Percentiles rank a stretch among this genome's conserved stretches.
phyloP scores from a whole-genome alignment of 1,140 invertebrate genomes.

The Cepaea nemoralis region DNA sequence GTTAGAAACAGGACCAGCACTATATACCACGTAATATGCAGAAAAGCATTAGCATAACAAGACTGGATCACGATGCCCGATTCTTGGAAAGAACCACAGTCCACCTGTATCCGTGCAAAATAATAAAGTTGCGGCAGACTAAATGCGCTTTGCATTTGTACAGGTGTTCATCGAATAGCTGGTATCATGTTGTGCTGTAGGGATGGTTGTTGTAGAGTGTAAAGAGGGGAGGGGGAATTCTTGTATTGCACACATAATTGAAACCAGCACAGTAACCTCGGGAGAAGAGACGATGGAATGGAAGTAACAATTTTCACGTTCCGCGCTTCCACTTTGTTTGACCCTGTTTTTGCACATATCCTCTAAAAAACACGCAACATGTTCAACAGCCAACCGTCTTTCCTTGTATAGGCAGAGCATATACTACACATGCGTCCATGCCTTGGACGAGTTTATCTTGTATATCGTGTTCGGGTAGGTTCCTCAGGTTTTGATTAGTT shows the following conservation, averaged over 20 bases:
- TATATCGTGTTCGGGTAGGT: background rate
- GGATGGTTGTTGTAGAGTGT: no score
- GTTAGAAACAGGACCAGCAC: no score
- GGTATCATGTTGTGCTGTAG: no score
- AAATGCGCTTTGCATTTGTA: no score
- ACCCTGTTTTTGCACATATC: background rate
- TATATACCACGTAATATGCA: no score
- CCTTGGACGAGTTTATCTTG: background rate
- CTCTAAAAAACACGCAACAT: background rate
- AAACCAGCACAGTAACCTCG: background rate
- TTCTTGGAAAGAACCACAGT: no score
- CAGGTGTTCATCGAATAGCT: no score
- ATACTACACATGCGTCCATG: background rate
- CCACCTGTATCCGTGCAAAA: no score
- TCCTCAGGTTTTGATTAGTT: background rate
- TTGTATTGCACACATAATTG: background rate
- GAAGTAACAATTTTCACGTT: background rate
- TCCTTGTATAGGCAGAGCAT: slow-evolving; percentile 19
- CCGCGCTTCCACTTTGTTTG: background rate
- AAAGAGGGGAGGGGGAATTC: background rate
- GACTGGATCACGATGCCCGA: no score
- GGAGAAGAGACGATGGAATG: background rate
- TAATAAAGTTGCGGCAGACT: no score
- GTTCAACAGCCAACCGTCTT: slow-evolving; percentile 4
- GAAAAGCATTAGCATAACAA: no score